Evolutionary conservation across 2,797 vertebrate species (phyloP), one percentile per base, ranked within the genome.

Genomic region (Synanceia verrucosa): DNA sequence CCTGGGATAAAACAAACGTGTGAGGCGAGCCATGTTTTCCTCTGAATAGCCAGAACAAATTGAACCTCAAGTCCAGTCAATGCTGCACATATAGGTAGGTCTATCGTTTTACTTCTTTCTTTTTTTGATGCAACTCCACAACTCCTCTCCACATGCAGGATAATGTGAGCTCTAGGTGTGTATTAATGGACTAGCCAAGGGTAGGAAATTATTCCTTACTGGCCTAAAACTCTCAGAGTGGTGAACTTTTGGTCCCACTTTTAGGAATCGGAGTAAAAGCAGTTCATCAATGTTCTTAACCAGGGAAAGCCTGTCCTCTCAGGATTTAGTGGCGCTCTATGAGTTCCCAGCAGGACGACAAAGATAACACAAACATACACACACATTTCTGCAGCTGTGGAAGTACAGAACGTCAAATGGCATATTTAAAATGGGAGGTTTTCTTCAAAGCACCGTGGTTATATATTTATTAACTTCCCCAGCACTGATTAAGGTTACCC

Each of bases 81-180:
- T 89, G 61, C 70, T 41, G 41, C 63, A 70, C 67, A 62, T 77
- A 51, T 23, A 72, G 47, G 14, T 29, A 29, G 56, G 62, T n/a
- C 51, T 67, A 53, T 69, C 69, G 70, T 28, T 65, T n/a, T n/a
- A n/a, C n/a, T n/a, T n/a, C n/a, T n/a, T n/a, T n/a, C n/a, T n/a
- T n/a, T 70, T 81, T 69, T 37, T 85, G 74, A 82, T 56, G 60
- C 55, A 85, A 73, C 71, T 75, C 33, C 37, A 70, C 34, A 62
- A 29, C 63, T 76, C 33, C 44, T 48, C 36, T 50, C 71, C 53
- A 34, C 72, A 73, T 53, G 48, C 24, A 63, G 67, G 19, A 70
- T 73, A 65, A 55, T 46, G 39, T 50, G 21, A 59, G 75, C 46
- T 76, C 46, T 6, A 31, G 31, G 63, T 58, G 60, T 64, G 26